Base-by-base conservation (phyloP, 2,888 invertebrate species). In the Psococerastis gibbosa region DNA sequence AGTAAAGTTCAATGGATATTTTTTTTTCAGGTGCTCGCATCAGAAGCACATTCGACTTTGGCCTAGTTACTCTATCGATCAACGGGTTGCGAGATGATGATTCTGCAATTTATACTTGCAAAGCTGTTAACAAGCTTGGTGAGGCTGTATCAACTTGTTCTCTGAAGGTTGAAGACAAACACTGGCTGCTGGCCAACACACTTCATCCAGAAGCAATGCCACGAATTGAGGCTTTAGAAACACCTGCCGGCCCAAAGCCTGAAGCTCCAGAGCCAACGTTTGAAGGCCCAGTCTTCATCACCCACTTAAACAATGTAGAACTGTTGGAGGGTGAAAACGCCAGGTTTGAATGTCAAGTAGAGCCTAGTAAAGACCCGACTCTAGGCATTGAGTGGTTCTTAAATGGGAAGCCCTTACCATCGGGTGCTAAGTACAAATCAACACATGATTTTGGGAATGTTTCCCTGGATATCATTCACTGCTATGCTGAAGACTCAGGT, bases 401-500 rank as follows among this genome's bases (percentile, higher is more conserved):
- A 48, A 92, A 98, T 60, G 92, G 87, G 32, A 78, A 85, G 58
- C 81, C 87, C 9, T 63, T 98, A 46, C 84, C 82, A 50, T 75
- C 75, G 51, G 94, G 89, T 22, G 76, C 92, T 41, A 78, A 92
- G 58, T 94, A 82, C 60, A 87, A 88, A 63, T 81, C 85, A 20
- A 83, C 81, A 13, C 87, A 91, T 57, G 97, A 98, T 60, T 97
- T 98, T 61, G 97, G 97, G 45, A 91, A 84, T 57, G 87, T 95
- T 8, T 78, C 91, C 13, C 67, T 99, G 53, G 92, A 94, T 57
- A 73, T 94, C 49, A 76, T 70, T 44, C 83, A 85, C 52, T 75
- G 82, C 0, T 88, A 91, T 56, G 80, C 83, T 49, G 87, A 91
- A 65, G 91, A 94, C 63, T 88, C 87, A 44, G 94, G 92, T 41